Evolutionary conservation across 2,888 invertebrate genomes (phyloP), one percentile per base, ranked within the genome.

Genomic region (Brassicogethes aeneus): DNA sequence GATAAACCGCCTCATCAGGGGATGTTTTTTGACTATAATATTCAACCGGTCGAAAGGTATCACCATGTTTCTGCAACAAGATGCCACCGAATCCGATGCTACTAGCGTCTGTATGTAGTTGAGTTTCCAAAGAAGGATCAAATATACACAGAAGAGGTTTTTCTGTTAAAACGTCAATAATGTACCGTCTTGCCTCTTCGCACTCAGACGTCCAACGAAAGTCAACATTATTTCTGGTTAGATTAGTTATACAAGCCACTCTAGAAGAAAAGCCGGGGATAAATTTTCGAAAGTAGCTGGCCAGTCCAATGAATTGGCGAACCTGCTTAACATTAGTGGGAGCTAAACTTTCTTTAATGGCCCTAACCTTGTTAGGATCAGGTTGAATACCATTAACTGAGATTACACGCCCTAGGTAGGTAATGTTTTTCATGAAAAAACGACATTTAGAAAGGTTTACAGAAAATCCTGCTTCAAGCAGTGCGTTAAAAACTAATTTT

Each of bases 1-100:
- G 35, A 35, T 35, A 35, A 5, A 5, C n/a, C 15, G 3, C n/a
- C 42, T 61, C 56, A 1, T 48, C 17, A 2, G 30, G 40, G 8
- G 48, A 50, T 2, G 57, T 37, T 17, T 42, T 45, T 16, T 46
- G 45, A 7, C 53, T 54, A 16, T 39, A 48, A 37, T 52, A 60
- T 3, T 48, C 45, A 1, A 59, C 44, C 37, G 35, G 14, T 35
- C 36, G 10, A 34, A 54, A 47, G 2, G 56, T 56, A 23, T 60
- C 56, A 0, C 53, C 55, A 36, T 58, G 57, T 3, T 56, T 35
- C 35, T n/a, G n/a, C n/a, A n/a, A n/a, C n/a, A n/a, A n/a, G n/a
- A n/a, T n/a, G n/a, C n/a, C n/a, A n/a, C n/a, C n/a, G n/a, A n/a
- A n/a, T n/a, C n/a, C n/a, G n/a, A n/a, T n/a, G n/a, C n/a, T n/a